Conservation (phyloP, 2,113 vertebrate genomes). For the Ivindomyrus marchei region DNA sequence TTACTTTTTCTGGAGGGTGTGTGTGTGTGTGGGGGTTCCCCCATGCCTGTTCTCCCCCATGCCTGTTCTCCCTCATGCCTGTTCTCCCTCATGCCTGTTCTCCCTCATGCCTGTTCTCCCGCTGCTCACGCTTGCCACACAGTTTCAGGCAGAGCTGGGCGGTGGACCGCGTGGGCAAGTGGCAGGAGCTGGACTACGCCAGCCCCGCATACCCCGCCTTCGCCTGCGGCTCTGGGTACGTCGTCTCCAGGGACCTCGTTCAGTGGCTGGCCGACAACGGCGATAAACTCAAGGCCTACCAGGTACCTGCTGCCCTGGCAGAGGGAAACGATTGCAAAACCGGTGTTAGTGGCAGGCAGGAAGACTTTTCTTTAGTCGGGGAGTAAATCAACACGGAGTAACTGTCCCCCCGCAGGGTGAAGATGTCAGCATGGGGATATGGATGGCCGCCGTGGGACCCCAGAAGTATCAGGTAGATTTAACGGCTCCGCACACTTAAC, state of each 20-base stretch:
- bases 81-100: neutral
- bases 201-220: constrained; percentile 93
- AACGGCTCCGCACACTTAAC: neutral
- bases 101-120: neutral
- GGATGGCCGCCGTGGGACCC: constrained; percentile 95
- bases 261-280: constrained; percentile 86
- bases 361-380: neutral
- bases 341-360: neutral
- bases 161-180: constrained; percentile 91
- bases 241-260: constrained; percentile 83
- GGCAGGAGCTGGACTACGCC: constrained; percentile 93
- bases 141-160: constrained; percentile 98
- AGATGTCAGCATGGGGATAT: constrained; percentile 98
- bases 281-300: constrained; percentile 81
- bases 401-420: constrained; percentile 71
- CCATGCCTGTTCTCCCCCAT: too few species aligned
- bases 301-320: constrained; percentile 58
- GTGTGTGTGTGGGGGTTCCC: neutral
- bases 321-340: neutral
- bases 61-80: too few species aligned
- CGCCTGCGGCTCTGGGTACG: constrained; percentile 89
- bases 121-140: neutral
- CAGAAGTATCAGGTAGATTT: constrained; percentile 76
- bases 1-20: neutral
- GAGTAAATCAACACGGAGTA: neutral